Conservation (phyloP, 2,888 invertebrate genomes). For the Diarsia brunnea region DNA sequence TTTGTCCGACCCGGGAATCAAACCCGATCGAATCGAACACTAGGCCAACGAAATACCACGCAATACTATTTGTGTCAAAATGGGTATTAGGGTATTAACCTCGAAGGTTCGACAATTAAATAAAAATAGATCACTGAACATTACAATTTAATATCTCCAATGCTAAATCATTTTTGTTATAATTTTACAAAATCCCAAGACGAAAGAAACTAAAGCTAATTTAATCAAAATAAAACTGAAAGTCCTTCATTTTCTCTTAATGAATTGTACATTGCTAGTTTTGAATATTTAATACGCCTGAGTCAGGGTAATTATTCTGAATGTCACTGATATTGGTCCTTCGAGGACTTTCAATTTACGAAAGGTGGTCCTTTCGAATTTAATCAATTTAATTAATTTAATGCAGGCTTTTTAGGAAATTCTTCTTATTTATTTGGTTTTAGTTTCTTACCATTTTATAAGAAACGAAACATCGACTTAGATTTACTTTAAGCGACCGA, state of each 20-base stretch:
- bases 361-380: slow-evolving; percentile 20
- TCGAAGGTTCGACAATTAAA: background rate
- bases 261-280: slow-evolving; percentile 31
- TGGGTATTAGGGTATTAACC: background rate
- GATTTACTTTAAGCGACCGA: background rate
- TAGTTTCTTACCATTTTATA: background rate
- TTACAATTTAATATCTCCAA: background rate
- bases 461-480: background rate
- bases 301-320: slow-evolving; percentile 21
- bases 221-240: slow-evolving; percentile 1
- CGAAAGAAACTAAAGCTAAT: slow-evolving; percentile 16
- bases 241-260: slow-evolving; percentile 9
- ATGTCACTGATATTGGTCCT: slow-evolving; percentile 24
- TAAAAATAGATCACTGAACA: background rate
- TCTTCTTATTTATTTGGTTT: background rate
- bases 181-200: slow-evolving; percentile 3
- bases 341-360: slow-evolving; percentile 14
- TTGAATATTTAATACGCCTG: slow-evolving; percentile 33
- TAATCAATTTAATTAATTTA: slow-evolving; percentile 10
- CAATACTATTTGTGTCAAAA: background rate
- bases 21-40: no score
- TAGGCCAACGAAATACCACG: no score
- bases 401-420: background rate
- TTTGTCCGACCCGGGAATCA: no score
- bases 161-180: background rate